These are phyloP conservation scores for Actias luna DNA, from an alignment of 2,888 invertebrate genomes.

Conservation along the genomic window DNA sequence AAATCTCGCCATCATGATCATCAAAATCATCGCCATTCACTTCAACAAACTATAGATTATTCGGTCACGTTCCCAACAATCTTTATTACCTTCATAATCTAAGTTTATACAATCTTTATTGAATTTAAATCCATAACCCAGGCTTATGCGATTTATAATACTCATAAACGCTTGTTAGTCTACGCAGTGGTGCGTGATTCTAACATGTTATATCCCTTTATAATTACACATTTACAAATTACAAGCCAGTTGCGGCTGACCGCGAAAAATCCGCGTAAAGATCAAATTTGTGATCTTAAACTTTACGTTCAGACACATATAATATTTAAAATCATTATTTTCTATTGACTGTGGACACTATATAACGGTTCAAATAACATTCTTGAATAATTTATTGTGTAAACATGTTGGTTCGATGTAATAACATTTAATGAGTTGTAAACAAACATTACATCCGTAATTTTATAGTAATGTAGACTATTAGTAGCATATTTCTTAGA, in stretches of 20 bases:
- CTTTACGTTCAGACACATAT: not conserved
- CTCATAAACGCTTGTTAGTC: not conserved
- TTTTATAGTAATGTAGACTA: too few relatives aligned
- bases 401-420: not conserved
- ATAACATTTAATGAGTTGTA: not conserved
- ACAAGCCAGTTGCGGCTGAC: constrained; percentile 37
- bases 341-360: not conserved
- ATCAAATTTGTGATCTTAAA: not conserved
- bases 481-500: too few relatives aligned
- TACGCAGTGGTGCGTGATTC: constrained; percentile 1
- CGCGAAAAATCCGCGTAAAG: constrained; percentile 32
- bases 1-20: too few relatives aligned
- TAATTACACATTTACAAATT: constrained; percentile 3
- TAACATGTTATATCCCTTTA: not conserved
- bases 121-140: not conserved
- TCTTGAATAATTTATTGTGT: not conserved
- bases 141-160: not conserved
- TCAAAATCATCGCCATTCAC: too few relatives aligned
- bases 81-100: not conserved
- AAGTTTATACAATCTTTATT: not conserved
- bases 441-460: not conserved
- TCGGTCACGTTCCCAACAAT: not conserved
- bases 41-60: not conserved
- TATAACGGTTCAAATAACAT: not conserved
- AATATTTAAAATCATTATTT: not conserved